Evolutionary conservation across 2,888 invertebrate genomes (phyloP), one percentile per base, ranked within the genome.

Genomic region (Volucella inflata): DNA sequence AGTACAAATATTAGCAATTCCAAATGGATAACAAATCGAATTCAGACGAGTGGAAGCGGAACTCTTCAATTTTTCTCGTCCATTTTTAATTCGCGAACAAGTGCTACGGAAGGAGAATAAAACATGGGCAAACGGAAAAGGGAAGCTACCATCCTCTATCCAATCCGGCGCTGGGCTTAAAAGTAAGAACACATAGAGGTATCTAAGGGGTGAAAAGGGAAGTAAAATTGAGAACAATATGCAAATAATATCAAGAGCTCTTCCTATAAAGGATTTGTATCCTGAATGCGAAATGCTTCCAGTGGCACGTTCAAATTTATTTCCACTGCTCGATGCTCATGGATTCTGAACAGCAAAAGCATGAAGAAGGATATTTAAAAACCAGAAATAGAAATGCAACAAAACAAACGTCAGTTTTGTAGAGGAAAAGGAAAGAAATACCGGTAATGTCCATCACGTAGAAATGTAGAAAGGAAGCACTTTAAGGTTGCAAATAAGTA

Each of bases 21-120:
- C 75, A 85, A 85, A 76, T 85, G 84, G 84, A 85, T 85, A 85
- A 85, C 84, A 85, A 85, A 85, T 85, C 84, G 84, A 85, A 85
- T 85, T 75, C 80, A 76, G 76, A 76, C 84, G 75, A 80, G 80
- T 75, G 71, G 76, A 85, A 84, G 38, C 42, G 60, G 59, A 80
- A 55, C 53, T 70, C 60, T 80, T 82, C 62, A 76, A 48, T 75
- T 70, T 81, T 62, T 72, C 30, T 30, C 12, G 11, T 59, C 38
- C 11, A 62, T 74, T 57, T 64, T 65, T 62, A 70, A 62, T 62
- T 68, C 77, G 16, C 51, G 30, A 11, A 44, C 53, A 46, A 62
- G 53, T 55, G 70, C 60, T 57, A 50, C 50, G 57, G 14, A 70
- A 57, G 21, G 21, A 14, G 64, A 59, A 46, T n/a, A 38, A 30